Conservation (phyloP, 2,797 vertebrate species). For the Spinus olivaceus region DNA sequence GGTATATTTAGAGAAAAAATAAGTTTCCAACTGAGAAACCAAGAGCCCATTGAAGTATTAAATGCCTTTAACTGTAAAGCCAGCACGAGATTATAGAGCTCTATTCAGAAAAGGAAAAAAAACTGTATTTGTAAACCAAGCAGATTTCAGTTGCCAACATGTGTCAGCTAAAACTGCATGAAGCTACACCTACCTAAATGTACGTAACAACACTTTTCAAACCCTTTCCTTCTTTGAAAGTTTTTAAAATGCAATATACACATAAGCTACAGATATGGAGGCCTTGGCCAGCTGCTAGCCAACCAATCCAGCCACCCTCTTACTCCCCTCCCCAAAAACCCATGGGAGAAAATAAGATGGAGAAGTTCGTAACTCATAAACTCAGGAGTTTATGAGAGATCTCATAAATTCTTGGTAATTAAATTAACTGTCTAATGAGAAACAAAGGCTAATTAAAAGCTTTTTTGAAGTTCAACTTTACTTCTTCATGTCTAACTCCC, state of each 20-base stretch:
- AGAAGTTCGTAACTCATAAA: not conserved
- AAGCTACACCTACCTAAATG: not conserved
- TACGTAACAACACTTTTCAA: not conserved
- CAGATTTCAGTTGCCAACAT: not conserved
- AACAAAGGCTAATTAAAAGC: not conserved
- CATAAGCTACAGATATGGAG: not conserved
- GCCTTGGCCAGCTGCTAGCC: not conserved
- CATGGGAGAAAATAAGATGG: accelerated
- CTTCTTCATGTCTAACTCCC: not conserved
- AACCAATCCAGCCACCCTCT: not conserved
- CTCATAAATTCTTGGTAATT: not conserved
- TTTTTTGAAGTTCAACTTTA: not conserved
- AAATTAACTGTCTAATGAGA: not conserved
- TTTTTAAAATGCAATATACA: not conserved
- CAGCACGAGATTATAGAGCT: not conserved
- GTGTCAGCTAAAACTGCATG: not conserved
- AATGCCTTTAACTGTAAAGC: not conserved
- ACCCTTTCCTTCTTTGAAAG: not conserved
- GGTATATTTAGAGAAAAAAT: not conserved
- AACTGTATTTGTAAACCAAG: not conserved
- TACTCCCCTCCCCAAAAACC: not conserved
- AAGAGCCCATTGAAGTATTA: not conserved
- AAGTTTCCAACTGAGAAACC: not conserved
- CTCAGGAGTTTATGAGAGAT: not conserved
- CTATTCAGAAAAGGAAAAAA: not conserved